Evolutionary conservation across 2,797 vertebrate species (phyloP).

Genomic region (Urophycis tenuis): DNA sequence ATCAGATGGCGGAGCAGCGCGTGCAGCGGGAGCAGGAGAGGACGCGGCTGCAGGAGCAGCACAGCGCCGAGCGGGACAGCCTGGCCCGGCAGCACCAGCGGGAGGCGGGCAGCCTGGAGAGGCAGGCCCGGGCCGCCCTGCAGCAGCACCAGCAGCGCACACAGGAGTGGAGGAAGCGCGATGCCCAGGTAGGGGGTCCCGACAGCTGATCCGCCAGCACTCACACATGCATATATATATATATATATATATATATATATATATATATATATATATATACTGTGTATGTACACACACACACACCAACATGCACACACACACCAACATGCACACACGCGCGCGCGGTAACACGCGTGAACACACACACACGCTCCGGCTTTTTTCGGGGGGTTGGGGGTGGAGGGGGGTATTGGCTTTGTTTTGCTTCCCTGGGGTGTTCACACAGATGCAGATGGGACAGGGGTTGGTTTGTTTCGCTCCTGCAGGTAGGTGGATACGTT

Average conservation of each 20-base stretch:
- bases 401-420: conserved; percentile 50
- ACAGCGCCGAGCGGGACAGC: conserved; percentile 87
- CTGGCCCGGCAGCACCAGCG: conserved; percentile 89
- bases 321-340: conserved; percentile 26
- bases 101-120: conserved; percentile 84
- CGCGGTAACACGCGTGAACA: background rate
- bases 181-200: conserved; percentile 85
- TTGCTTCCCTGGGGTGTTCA: conserved; percentile 50
- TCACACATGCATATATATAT: background rate
- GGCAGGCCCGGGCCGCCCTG: conserved; percentile 80
- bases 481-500: conserved; percentile 25
- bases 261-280: too few relatives aligned
- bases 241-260: too few relatives aligned
- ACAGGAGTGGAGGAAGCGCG: conserved; percentile 85
- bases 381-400: background rate
- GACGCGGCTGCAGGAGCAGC: conserved; percentile 93
- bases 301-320: conserved; percentile 12
- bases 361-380: background rate
- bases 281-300: too few relatives aligned
- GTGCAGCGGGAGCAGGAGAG: conserved; percentile 96
- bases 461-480: conserved; percentile 33
- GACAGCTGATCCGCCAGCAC: conserved; percentile 48
- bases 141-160: conserved; percentile 83
- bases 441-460: conserved; percentile 56
- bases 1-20: conserved; percentile 99